Base-by-base conservation (phyloP, 2,888 invertebrate species). In the Sussaba pulchella region DNA sequence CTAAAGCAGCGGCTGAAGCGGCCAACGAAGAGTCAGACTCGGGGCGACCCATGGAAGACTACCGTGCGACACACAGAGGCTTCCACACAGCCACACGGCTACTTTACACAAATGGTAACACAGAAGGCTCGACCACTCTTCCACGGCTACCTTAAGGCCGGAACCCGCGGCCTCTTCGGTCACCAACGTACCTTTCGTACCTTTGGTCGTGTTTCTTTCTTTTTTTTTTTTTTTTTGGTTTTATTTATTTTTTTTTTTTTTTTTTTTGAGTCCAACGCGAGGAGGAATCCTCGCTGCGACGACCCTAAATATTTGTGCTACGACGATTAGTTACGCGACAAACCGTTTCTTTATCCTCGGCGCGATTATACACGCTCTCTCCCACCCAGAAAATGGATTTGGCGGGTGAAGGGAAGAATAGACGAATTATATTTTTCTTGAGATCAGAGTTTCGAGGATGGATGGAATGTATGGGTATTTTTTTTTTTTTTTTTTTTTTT, bases 251-350 rank as follows among this genome's bases (percentile, higher is more conserved):
- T 61, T 67, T 59, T 57, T 45, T 12, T 21, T 12, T 4, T 9
- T 36, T 14, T 21, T 26, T 41, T 21, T 19, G n/a, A 61, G 54
- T 69, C 12, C 24, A 21, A 47, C 50, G 63, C 59, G 8, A 71
- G 4, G 6, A 31, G 31, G 75, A 80, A 71, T 66, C 76, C 76
- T 69, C 80, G 73, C 74, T 69, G 64, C 59, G 82, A 57, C 47
- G 76, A 85, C 64, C 82, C 84, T 85, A 88, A 86, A 87, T 87
- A 87, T 88, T 88, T 88, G 86, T 85, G 83, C 83, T 83, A n/a
- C 77, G 39, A 61, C 86, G 86, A 88, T 87, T 87, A 87, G 88
- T 85, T 83, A 83, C 86, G 87, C 85, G 83, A 83, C 72, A 50
- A 64, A 78, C n/a, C 59, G 64, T 57, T 66, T 74, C 45, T 64